Percentiles rank a stretch among this genome's conserved stretches.
phyloP scores from a whole-genome alignment of 2,888 invertebrate species.

The Drosophila quinaria region DNA sequence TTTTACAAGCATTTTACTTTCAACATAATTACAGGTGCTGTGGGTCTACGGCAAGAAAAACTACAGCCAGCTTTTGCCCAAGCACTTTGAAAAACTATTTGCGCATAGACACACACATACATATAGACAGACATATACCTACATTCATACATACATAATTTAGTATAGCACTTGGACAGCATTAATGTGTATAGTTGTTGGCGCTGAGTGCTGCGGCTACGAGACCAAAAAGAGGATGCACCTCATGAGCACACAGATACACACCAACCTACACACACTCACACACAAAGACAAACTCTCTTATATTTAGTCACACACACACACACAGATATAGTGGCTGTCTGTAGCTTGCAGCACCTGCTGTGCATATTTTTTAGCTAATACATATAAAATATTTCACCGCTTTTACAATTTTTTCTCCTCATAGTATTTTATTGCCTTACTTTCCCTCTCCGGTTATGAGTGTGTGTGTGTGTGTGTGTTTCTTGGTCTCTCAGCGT shows the following conservation, averaged over 20 bases:
- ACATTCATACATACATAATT: conserved; percentile 67
- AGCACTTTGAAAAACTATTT: conserved; percentile 77
- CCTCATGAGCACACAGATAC: conserved; percentile 48
- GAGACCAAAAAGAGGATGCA: conserved; percentile 67
- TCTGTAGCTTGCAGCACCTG: conserved; percentile 49
- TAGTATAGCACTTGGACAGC: conserved; percentile 78
- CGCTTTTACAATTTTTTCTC: conserved; percentile 47
- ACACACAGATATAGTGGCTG: conserved; percentile 2
- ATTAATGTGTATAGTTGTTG: conserved; percentile 61
- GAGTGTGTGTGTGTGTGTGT: conserved; percentile 8
- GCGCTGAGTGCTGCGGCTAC: conserved; percentile 69
- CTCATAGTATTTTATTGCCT: conserved; percentile 65
- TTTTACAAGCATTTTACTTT: conserved; percentile 78
- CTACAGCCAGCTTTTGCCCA: conserved; percentile 38
- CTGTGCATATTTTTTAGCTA: conserved; percentile 71
- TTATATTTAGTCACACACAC: background rate
- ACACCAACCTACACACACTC: conserved; percentile 17
- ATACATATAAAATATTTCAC: conserved; percentile 76
- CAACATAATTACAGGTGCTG: conserved; percentile 76
- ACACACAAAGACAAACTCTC: conserved; percentile 19
- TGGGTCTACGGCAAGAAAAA: conserved; percentile 58
- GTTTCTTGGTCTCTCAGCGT: conserved; percentile 34
- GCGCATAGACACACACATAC: conserved; percentile 52
- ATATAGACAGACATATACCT: conserved; percentile 8
- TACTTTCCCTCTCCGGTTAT: conserved; percentile 5